phyloP scores from a whole-genome alignment of 1,140 invertebrate genomes.

The Drosophila baimaii region DNA sequence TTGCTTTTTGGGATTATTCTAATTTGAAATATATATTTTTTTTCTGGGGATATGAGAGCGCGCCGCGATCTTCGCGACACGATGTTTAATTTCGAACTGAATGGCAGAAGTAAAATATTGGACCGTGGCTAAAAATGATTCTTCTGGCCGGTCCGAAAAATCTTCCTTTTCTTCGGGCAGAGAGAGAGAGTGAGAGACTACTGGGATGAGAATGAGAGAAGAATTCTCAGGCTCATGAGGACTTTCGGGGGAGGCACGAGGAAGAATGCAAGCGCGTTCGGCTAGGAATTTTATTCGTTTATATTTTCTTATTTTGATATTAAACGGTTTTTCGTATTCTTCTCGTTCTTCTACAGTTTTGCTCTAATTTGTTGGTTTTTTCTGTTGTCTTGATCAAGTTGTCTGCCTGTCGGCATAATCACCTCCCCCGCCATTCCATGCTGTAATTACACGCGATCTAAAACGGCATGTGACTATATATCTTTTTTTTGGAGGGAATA shows the following conservation, averaged over 20 bases:
- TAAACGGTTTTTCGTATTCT: slow-evolving; percentile 59
- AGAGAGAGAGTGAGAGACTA: slow-evolving; percentile 20
- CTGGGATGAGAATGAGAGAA: slow-evolving; percentile 31
- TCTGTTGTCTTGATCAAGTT: slow-evolving; percentile 61
- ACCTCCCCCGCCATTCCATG: slow-evolving; percentile 7
- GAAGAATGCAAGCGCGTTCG: slow-evolving; percentile 42
- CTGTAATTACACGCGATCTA: slow-evolving; percentile 58
- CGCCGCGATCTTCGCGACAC: slow-evolving; percentile 68
- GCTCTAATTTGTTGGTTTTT: slow-evolving; percentile 20
- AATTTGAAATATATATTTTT: slow-evolving; percentile 46
- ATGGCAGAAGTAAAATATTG: slow-evolving; percentile 62
- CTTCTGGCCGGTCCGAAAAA: slow-evolving; percentile 66
- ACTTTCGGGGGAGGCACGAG: slow-evolving; percentile 19
- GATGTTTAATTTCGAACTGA: slow-evolving; percentile 80
- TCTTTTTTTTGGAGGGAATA: slow-evolving; percentile 3
- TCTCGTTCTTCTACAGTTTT: slow-evolving; percentile 20
- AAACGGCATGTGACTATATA: slow-evolving; percentile 53
- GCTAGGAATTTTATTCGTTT: slow-evolving; percentile 73
- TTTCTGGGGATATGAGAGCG: slow-evolving; percentile 20
- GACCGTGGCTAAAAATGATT: slow-evolving; percentile 78
- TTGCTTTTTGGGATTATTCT: slow-evolving; percentile 36
- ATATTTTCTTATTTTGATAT: slow-evolving; percentile 66
- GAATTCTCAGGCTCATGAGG: not conserved
- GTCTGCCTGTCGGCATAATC: slow-evolving; percentile 34
- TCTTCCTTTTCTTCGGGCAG: slow-evolving; percentile 37